These are phyloP conservation scores for Danaus chrysippus DNA, from an alignment of 2,888 invertebrate genomes.

Conservation along the genomic window DNA sequence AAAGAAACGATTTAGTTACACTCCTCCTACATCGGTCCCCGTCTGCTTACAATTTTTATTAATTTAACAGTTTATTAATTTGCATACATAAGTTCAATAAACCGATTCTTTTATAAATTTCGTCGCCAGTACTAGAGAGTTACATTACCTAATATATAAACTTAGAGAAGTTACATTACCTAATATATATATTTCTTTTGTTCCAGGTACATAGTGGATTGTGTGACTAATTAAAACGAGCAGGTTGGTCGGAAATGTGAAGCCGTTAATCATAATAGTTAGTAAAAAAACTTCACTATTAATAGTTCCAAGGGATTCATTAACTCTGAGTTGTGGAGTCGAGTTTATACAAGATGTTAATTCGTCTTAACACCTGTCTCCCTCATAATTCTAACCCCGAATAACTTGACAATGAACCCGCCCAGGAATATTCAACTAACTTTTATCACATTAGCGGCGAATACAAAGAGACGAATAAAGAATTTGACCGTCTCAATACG, in stretches of 20 bases:
- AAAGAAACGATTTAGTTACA: conserved; percentile 44
- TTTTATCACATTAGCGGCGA: conserved; percentile 62
- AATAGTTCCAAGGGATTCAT: conserved; percentile 67
- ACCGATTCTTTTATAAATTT: conserved; percentile 8
- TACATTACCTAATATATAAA: conserved; percentile 44
- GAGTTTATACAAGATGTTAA: conserved; percentile 75
- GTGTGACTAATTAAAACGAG: conserved; percentile 7
- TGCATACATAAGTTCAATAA: no score
- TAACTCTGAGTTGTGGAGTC: conserved; percentile 71
- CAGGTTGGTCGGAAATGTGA: conserved; percentile 16
- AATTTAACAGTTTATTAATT: no score
- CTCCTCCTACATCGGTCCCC: conserved; percentile 22
- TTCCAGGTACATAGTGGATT: conserved; percentile 24
- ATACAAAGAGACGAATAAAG: conserved; percentile 65
- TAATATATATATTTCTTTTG: conserved; percentile 17
- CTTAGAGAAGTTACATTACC: conserved; percentile 38
- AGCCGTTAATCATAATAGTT: not conserved
- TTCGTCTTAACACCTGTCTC: conserved; percentile 76
- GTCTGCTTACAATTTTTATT: conserved; percentile 6
- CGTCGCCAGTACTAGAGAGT: conserved; percentile 30
- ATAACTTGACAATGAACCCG: conserved; percentile 71
- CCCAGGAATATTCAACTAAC: conserved; percentile 56
- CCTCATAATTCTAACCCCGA: conserved; percentile 72
- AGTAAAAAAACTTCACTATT: conserved; percentile 30
- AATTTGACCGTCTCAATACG: conserved; percentile 67